These are phyloP conservation scores for Aldabrachelys gigantea DNA, from an alignment of 2,113 vertebrate genomes.

Conservation along the genomic window DNA sequence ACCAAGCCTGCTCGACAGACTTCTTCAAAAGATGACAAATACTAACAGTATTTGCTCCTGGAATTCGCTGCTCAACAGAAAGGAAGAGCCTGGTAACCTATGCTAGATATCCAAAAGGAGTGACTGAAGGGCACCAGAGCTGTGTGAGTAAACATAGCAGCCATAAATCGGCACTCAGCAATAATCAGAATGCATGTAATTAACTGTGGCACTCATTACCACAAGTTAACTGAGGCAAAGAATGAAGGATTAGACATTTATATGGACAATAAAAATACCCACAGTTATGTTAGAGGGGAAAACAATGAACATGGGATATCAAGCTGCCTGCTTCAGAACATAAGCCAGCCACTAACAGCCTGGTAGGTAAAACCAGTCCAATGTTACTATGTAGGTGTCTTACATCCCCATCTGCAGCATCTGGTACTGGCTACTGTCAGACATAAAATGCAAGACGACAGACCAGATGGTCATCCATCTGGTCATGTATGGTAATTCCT, in stretches of 20 bases:
- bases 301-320: background rate
- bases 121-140: background rate
- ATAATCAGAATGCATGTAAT: background rate
- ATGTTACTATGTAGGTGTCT: background rate
- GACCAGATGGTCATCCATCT: background rate
- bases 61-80: background rate
- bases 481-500: background rate
- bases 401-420: background rate
- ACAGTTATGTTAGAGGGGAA: background rate
- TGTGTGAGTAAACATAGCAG: background rate
- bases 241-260: background rate
- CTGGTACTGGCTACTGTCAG: background rate
- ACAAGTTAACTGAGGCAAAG: background rate
- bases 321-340: background rate
- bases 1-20: background rate
- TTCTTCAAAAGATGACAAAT: rapidly evolving
- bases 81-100: rapidly evolving
- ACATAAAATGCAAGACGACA: background rate
- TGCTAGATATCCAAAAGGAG: background rate
- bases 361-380: background rate
- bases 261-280: background rate
- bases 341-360: background rate
- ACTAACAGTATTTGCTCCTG: background rate
- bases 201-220: background rate
- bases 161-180: background rate